A percentile compares a stretch with the other conserved stretches of the same genome.
Conservation (phyloP, 2,888 invertebrate genomes). For the Xanthorhoe spadicearia region DNA sequence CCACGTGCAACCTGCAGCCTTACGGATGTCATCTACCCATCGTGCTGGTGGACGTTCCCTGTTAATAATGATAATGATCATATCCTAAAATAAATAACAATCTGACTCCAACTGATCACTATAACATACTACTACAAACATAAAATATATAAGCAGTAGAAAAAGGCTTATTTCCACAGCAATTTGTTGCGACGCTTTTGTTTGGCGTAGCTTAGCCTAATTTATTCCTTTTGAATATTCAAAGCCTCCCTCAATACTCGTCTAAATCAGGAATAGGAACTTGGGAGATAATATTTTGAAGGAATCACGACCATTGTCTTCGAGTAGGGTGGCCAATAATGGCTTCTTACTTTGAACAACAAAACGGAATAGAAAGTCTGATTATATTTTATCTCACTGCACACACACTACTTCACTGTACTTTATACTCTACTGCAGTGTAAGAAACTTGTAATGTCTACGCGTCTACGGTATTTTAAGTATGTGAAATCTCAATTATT, state of each 20-base stretch:
- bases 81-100: no score
- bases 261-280: conserved; percentile 77
- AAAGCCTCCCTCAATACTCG: conserved; percentile 75
- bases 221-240: conserved; percentile 83
- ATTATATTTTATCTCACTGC: neutral
- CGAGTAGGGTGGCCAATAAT: conserved; percentile 51
- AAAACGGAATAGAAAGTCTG: neutral
- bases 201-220: conserved; percentile 59
- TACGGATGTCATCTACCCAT: no score
- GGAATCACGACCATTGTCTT: conserved; percentile 66
- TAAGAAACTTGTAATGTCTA: no score
- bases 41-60: no score
- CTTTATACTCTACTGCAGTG: no score
- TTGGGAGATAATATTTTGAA: conserved; percentile 74
- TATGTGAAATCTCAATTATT: no score
- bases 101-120: no score
- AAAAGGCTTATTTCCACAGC: conserved; percentile 48
- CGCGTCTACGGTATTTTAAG: no score
- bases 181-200: conserved; percentile 63
- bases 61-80: no score
- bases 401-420: no score
- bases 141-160: conserved; percentile 19
- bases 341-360: conserved; percentile 14
- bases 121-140: neutral
- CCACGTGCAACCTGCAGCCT: no score